Base-by-base conservation (phyloP, 2,888 invertebrate species). In the Crossocerus cetratus region DNA sequence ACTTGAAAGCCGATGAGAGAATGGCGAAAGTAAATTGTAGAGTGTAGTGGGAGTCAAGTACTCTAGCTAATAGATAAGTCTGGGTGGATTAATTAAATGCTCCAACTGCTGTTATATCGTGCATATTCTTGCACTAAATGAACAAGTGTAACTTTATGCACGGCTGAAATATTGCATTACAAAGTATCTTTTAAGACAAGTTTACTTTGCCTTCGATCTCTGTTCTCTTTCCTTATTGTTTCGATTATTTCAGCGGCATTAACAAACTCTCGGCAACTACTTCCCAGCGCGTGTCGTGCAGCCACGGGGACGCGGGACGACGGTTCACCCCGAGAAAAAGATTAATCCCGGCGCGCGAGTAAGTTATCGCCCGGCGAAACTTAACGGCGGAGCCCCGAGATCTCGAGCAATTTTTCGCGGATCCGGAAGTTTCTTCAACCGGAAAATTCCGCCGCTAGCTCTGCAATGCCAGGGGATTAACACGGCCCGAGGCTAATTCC, bases 231-330 rank as follows among this genome's bases (percentile, higher is more conserved):
- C 32, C 32, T 5, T 32, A 32, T 32, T 32, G 68, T 75, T 74
- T 72, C 71, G 70, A 58, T 65, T 65, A 74, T 65, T 78, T 72
- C 55, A 68, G 45, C 21, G 49, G 69, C 58, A 71, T 81, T 82
- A 82, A 83, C 82, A 81, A 83, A 80, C 81, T 79, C 81, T 83
- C 78, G 77, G 75, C 71, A 65, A 77, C 70, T 78, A 75, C 77
- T 81, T 76, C 58, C 68, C 66, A 74, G 56, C 23, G 66, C n/a
- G 61, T 23, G 18, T 62, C 32, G 61, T 60, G 45, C 57, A 62
- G 57, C 66, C 67, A 61, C 42, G 56, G 71, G 69, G 66, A 74
- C 63, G 61, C 69, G 44, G 59, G 58, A 21, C 32, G 58, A 21
- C 32, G 62, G 62, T 66, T 58, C 67, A 53, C 43, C 53, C 23